Base-by-base conservation (phyloP, 2,888 invertebrate species). In the Capitulum mitella region DNA sequence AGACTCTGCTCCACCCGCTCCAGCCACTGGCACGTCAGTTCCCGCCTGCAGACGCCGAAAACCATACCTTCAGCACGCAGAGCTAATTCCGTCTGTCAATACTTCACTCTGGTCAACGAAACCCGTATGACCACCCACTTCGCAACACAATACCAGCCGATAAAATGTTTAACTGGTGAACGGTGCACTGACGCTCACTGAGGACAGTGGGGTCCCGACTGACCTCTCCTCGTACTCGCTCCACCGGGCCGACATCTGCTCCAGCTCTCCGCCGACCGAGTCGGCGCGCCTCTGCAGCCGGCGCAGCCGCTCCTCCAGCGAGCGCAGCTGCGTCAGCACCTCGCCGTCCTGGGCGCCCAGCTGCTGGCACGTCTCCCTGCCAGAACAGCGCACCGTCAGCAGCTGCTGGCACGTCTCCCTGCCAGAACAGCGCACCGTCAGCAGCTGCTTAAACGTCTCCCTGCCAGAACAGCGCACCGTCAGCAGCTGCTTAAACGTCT, bases 181-280 rank as follows among this genome's bases (percentile, higher is more conserved):
- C n/a, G n/a, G n/a, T n/a, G n/a, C n/a, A n/a, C n/a, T n/a, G n/a
- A n/a, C n/a, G n/a, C n/a, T n/a, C n/a, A n/a, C n/a, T n/a, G n/a
- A n/a, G n/a, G n/a, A n/a, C n/a, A n/a, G n/a, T n/a, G n/a, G n/a
- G n/a, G n/a, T n/a, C n/a, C n/a, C n/a, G n/a, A 51, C 83, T 85
- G 84, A 90, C 88, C 91, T 93, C 79, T 89, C 88, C 84, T 92
- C 91, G 83, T 97, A 97, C 0, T 91, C 89, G 79, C 92, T 91
- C 97, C 97, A 97, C 84, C 94, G 93, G 70, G 94, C 93, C 0
- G 96, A 96, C 79, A 97, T 92, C 84, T 94, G 92, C 82, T 94
- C 92, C 78, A 94, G 85, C 80, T 92, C 91, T 82, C 90, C 88
- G 78, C 89, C 89, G 83, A 96, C 89, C 80, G 89, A 88, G 82